Conservation (phyloP, 2,113 vertebrate species). For the Mus musculus region DNA sequence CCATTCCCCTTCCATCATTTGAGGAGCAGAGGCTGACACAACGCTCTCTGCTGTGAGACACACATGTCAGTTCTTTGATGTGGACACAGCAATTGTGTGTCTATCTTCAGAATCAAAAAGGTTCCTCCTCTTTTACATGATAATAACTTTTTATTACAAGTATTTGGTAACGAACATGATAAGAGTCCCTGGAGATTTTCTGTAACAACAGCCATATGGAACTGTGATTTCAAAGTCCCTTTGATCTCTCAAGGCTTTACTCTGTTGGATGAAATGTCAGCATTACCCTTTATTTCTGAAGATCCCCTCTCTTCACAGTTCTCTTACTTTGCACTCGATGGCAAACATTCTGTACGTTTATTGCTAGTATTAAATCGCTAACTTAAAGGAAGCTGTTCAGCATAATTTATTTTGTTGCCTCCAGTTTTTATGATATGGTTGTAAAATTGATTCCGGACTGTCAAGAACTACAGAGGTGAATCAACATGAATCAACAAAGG, state of each 20-base stretch:
- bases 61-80: constrained; percentile 14
- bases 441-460: constrained; percentile 45
- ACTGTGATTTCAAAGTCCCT: constrained; percentile 83
- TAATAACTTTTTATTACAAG: constrained; percentile 80
- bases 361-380: constrained; percentile 63
- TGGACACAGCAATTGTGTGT: background rate
- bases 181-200: constrained; percentile 72
- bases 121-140: constrained; percentile 68
- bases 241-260: constrained; percentile 82
- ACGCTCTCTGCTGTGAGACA: background rate
- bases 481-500: background rate
- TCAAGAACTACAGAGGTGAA: background rate
- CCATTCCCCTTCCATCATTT: constrained; percentile 33
- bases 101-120: constrained; percentile 63
- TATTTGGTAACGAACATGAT: constrained; percentile 76
- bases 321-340: constrained; percentile 58
- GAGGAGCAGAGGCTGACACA: constrained; percentile 21
- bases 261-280: constrained; percentile 76
- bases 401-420: constrained; percentile 66
- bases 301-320: constrained; percentile 67
- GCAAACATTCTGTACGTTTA: constrained; percentile 44
- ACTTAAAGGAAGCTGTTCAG: constrained; percentile 52
- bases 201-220: constrained; percentile 83
- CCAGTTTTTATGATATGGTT: constrained; percentile 48
- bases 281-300: constrained; percentile 78